These are phyloP conservation scores for Rhagoletis zephyria DNA, from an alignment of 1,140 invertebrate species.

Conservation along the genomic window DNA sequence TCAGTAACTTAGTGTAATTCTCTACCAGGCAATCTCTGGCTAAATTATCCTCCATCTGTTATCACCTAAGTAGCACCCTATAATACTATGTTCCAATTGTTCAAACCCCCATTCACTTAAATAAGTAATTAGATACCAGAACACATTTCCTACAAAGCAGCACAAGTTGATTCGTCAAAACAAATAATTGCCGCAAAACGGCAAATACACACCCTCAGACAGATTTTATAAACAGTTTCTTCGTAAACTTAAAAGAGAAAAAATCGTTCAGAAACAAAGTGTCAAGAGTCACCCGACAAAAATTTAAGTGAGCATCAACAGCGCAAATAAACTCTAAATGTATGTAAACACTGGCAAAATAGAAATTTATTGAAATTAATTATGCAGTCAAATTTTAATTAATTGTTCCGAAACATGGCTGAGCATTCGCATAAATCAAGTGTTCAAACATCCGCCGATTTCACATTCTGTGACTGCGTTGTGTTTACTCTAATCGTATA, in stretches of 20 bases:
- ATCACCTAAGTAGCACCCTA: not conserved
- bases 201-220: not conserved
- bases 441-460: not conserved
- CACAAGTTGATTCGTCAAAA: not conserved
- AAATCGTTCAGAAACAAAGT: too few species aligned
- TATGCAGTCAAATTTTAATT: constrained; percentile 56
- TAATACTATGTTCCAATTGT: too few species aligned
- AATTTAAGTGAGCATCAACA: constrained; percentile 32
- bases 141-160: not conserved
- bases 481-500: too few species aligned
- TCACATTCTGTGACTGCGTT: not conserved
- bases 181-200: not conserved
- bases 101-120: too few species aligned
- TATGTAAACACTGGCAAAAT: not conserved
- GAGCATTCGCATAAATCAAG: constrained; percentile 7
- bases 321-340: not conserved
- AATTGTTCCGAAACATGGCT: constrained; percentile 54
- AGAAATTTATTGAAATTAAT: constrained; percentile 45
- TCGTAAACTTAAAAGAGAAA: not conserved
- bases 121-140: too few species aligned
- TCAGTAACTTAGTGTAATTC: too few species aligned
- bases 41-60: not conserved
- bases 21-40: not conserved
- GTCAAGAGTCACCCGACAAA: not conserved
- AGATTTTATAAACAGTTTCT: not conserved